These are phyloP conservation scores for Petrophora chlorosata DNA, from an alignment of 2,888 invertebrate genomes.

Conservation along the genomic window DNA sequence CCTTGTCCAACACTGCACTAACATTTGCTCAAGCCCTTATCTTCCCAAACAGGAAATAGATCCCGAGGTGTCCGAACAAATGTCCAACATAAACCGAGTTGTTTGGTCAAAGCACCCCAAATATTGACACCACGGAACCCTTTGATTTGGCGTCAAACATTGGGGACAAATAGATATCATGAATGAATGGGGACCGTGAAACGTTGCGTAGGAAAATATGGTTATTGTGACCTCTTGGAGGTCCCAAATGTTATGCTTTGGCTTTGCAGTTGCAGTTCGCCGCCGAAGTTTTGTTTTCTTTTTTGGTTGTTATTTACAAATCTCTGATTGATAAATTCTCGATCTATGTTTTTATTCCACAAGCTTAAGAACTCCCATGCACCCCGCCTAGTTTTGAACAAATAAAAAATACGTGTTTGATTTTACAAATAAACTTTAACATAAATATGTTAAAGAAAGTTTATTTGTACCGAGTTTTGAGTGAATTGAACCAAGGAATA, in stretches of 20 bases:
- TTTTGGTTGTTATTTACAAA: too few species aligned
- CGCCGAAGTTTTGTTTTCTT: too few species aligned
- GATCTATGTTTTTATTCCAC: too few species aligned
- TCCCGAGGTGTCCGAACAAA: conserved; percentile 48
- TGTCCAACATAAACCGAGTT: conserved; percentile 46
- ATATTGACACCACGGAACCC: conserved; percentile 51
- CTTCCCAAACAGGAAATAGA: conserved; percentile 59
- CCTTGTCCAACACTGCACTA: conserved; percentile 37
- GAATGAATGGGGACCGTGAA: conserved; percentile 39
- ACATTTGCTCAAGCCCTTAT: conserved; percentile 52
- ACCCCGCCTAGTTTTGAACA: too few species aligned
- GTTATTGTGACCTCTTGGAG: conserved; percentile 11
- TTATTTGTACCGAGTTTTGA: too few species aligned
- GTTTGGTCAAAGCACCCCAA: conserved; percentile 51
- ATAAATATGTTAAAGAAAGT: too few species aligned
- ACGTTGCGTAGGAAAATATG: conserved; percentile 26
- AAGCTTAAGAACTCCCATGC: too few species aligned
- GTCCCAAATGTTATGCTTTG: background rate
- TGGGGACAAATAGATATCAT: conserved; percentile 43
- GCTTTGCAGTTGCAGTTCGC: too few species aligned
- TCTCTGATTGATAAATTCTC: too few species aligned
- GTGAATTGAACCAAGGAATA: too few species aligned
- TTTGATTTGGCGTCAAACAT: conserved; percentile 48
- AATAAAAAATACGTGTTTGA: too few species aligned
- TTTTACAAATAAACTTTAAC: too few species aligned